Percentiles rank a stretch among this genome's conserved stretches.
Evolutionary conservation across 1,140 invertebrate genomes (phyloP).

Genomic region (Aricia agestis): DNA sequence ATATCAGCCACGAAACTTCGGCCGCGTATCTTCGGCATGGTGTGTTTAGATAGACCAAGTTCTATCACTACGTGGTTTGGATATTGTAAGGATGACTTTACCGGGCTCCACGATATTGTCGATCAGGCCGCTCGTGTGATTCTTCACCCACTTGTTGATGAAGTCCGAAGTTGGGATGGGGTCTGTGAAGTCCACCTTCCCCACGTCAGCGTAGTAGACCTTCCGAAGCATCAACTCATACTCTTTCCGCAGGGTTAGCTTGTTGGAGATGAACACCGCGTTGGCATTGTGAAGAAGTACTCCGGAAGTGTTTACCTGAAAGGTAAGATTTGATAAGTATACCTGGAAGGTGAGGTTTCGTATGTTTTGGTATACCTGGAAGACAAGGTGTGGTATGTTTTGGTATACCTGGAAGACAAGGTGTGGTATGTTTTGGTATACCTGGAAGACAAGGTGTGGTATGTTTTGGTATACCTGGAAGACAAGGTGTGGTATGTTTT

Average conservation of each 20-base stretch:
- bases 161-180: constrained; percentile 42
- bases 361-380: too few species aligned
- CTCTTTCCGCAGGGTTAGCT: constrained; percentile 52
- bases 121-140: constrained; percentile 78
- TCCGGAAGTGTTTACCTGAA: constrained; percentile 48
- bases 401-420: too few species aligned
- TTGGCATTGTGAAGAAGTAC: constrained; percentile 73
- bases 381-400: too few species aligned
- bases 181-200: constrained; percentile 73
- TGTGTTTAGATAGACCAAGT: too few species aligned
- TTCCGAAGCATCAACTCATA: constrained; percentile 60
- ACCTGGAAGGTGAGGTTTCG: too few species aligned
- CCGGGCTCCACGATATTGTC: constrained; percentile 71
- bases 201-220: constrained; percentile 60
- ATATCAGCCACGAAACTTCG: too few species aligned
- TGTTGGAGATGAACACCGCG: constrained; percentile 75
- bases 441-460: too few species aligned
- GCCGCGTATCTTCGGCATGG: too few species aligned
- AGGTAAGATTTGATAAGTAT: constrained; percentile 20
- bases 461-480: too few species aligned
- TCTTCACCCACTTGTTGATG: constrained; percentile 81
- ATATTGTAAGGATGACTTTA: constrained; percentile 18
- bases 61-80: too few species aligned
- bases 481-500: too few species aligned
- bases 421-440: too few species aligned